Percentiles rank a stretch among this genome's conserved stretches.
Evolutionary conservation across 2,888 invertebrate species (phyloP).

Genomic region (Agriopis aurantiaria): DNA sequence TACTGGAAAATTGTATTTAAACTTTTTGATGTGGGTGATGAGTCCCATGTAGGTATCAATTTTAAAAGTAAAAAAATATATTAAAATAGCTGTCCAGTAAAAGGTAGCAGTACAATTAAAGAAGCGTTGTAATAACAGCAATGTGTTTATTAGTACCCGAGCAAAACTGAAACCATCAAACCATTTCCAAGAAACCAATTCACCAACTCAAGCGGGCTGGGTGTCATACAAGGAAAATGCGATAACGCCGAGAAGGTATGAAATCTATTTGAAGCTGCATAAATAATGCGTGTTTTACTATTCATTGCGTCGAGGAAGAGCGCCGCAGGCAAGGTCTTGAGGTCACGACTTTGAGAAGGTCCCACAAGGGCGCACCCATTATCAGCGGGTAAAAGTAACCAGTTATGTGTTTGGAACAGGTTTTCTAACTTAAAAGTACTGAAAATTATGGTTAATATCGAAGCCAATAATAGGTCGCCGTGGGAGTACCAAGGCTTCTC

Average conservation of each 20-base stretch:
- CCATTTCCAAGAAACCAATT: conserved; percentile 23
- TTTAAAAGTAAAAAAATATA: no score
- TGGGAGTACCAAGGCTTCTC: conserved; percentile 28
- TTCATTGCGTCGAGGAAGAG: conserved; percentile 52
- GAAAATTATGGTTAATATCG: conserved; percentile 50
- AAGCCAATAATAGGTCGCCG: conserved; percentile 42
- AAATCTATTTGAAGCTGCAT: conserved; percentile 36
- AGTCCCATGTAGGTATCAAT: no score
- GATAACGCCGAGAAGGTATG: conserved; percentile 31
- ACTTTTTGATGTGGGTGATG: no score
- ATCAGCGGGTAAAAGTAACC: conserved; percentile 52
- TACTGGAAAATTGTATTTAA: no score
- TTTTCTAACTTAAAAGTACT: conserved; percentile 47
- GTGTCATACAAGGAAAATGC: conserved; percentile 29
- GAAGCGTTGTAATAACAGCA: no score
- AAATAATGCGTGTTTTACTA: conserved; percentile 44
- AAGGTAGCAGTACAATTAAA: no score
- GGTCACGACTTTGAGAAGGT: conserved; percentile 83
- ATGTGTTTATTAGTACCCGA: background rate
- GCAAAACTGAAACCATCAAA: conserved; percentile 15
- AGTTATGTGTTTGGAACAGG: conserved; percentile 59
- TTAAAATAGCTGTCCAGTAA: no score
- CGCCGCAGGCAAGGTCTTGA: conserved; percentile 75
- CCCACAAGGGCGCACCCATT: conserved; percentile 72
- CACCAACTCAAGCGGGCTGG: background rate